Percentiles rank a stretch among this genome's conserved stretches.
phyloP scores from a whole-genome alignment of 2,113 vertebrate genomes.

The Ceuthmochares aereus region DNA sequence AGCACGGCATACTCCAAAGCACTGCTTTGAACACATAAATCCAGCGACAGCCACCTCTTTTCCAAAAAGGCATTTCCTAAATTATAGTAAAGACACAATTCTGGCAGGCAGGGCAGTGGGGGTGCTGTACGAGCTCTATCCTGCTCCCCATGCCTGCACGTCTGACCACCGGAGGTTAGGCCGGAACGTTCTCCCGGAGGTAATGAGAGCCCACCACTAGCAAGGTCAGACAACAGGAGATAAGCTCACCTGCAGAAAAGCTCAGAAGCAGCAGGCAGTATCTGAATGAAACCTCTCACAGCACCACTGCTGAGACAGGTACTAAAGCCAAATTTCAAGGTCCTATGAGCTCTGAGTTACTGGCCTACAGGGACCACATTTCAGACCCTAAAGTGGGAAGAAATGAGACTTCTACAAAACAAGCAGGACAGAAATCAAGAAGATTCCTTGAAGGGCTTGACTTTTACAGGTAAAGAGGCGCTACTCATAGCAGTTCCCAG shows the following conservation, averaged over 20 bases:
- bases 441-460: neutral
- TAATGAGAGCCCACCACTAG: neutral
- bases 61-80: neutral
- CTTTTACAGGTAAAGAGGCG: neutral
- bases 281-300: neutral
- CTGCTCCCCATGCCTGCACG: neutral
- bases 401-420: neutral
- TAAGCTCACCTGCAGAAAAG: neutral
- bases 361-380: neutral
- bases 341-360: neutral
- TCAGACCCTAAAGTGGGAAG: neutral
- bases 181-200: neutral
- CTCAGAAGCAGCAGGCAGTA: neutral
- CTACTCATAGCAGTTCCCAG: neutral
- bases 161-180: neutral
- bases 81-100: neutral
- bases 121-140: neutral
- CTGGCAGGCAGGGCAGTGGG: neutral
- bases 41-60: neutral
- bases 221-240: neutral
- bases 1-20: neutral
- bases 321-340: neutral
- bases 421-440: neutral
- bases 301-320: neutral
- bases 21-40: neutral